A percentile compares a stretch with the other conserved stretches of the same genome.
These are phyloP conservation scores for Neocloeon triangulifer DNA, from an alignment of 1,140 invertebrate genomes.

Conservation along the genomic window DNA sequence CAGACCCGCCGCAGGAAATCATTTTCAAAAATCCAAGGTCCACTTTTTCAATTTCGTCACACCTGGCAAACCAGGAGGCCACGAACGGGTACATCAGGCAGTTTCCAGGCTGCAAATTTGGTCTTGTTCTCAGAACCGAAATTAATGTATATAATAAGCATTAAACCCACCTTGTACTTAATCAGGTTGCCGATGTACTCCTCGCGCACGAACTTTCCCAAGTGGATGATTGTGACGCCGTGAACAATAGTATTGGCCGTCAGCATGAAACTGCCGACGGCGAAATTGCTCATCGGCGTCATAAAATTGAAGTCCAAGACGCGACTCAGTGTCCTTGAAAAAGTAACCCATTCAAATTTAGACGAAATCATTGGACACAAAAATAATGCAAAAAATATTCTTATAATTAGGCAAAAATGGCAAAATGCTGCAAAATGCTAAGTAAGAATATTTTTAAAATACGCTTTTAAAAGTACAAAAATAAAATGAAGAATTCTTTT, in stretches of 20 bases:
- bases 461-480: too few relatives aligned
- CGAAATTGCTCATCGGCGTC: conserved; percentile 1
- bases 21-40: neutral
- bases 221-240: neutral
- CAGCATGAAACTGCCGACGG: conserved; percentile 1
- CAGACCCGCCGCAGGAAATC: neutral
- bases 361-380: too few relatives aligned
- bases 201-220: neutral
- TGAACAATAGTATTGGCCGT: neutral
- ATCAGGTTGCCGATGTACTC: neutral
- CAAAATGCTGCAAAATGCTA: too few relatives aligned
- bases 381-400: too few relatives aligned
- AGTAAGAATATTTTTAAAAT: too few relatives aligned
- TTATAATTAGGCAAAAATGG: too few relatives aligned
- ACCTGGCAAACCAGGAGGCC: neutral
- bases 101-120: neutral
- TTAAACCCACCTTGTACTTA: conserved; percentile 2
- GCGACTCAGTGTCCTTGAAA: too few relatives aligned
- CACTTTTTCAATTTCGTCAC: neutral
- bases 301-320: too few relatives aligned
- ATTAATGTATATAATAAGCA: too few relatives aligned
- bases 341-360: too few relatives aligned
- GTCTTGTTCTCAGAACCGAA: too few relatives aligned
- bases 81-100: neutral
- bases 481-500: too few relatives aligned